phyloP scores from a whole-genome alignment of 2,113 vertebrate genomes.

The Lasiurus borealis region DNA sequence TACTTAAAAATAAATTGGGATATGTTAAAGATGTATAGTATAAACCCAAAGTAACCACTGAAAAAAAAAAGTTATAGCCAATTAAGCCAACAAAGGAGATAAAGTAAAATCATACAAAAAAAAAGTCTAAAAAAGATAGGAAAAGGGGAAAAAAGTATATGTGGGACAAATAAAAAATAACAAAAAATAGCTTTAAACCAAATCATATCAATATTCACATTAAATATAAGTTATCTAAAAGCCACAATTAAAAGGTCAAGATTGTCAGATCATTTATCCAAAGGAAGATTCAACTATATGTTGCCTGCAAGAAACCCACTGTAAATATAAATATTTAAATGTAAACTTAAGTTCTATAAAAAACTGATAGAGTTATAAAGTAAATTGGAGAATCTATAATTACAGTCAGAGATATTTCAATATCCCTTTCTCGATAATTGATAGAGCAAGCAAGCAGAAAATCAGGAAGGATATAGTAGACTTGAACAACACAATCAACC shows the following conservation, averaged over 20 bases:
- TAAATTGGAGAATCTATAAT: slow-evolving; percentile 39
- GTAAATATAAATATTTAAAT: slow-evolving; percentile 38
- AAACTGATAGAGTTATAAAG: slow-evolving; percentile 32
- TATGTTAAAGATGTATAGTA: background rate
- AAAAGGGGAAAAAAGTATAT: background rate
- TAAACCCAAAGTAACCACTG: background rate
- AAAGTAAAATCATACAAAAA: slow-evolving; percentile 50
- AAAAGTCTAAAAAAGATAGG: background rate
- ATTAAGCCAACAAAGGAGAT: background rate
- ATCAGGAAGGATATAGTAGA: background rate
- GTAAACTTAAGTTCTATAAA: slow-evolving; percentile 49
- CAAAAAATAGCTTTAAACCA: slow-evolving; percentile 31
- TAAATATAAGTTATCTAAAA: slow-evolving; percentile 54
- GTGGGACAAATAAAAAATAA: slow-evolving; percentile 27
- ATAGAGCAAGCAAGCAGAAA: slow-evolving; percentile 32
- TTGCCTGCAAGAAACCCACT: background rate
- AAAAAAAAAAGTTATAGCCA: background rate
- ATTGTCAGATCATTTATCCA: slow-evolving; percentile 14
- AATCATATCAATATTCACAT: slow-evolving; percentile 23
- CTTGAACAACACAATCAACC: slow-evolving; percentile 17
- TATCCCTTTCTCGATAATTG: slow-evolving; percentile 23
- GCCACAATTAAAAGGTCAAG: slow-evolving; percentile 13
- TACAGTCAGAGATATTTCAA: slow-evolving; percentile 33
- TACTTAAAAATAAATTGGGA: background rate
- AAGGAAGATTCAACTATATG: background rate